Base-by-base conservation (phyloP, 2,888 invertebrate genomes). In the Panopea generosa region DNA sequence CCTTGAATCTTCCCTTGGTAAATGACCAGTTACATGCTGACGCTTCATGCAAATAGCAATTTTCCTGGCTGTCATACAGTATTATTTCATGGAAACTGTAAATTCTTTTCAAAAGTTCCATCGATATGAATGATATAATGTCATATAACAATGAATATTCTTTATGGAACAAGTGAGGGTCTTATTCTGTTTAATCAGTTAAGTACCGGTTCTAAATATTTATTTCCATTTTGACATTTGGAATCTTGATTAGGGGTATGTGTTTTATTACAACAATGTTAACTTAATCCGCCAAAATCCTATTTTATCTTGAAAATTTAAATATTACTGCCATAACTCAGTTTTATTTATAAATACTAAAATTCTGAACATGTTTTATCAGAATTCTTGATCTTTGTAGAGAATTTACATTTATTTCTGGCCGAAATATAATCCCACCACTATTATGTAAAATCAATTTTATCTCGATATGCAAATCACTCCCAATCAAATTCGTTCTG, bases 361-460 rank as follows among this genome's bases (percentile, higher is more conserved):
- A 72, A 72, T 72, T 60, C 63, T 60, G 49, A 16, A 43, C 65
- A 27, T 61, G 26, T 22, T 43, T 55, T 70, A 78, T 74, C 73
- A 33, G 0, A 26, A 29, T 56, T 67, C 33, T 43, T n/a, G 33
- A 75, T 72, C 65, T 55, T 45, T 56, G 26, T 26, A 56, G 61
- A 66, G 66, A 78, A 79, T 75, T 75, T 71, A 57, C 72, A 72
- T 75, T 72, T 69, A 66, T 71, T 71, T 73, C 69, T 76, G 79
- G 63, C 68, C 65, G 80, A 76, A 81, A 81, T 77, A 75, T 81
- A 70, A 81, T 81, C 74, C 77, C 26, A 43, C 22, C 26, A n/a
- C 66, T 74, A 77, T 77, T 77, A 81, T 81, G 69, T 77, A 81
- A 81, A 63, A 81, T 75, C 75, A 75, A 18, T 81, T 74, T 77